phyloP scores from a whole-genome alignment of 1,140 invertebrate genomes.

The Thaumatotibia leucotreta region DNA sequence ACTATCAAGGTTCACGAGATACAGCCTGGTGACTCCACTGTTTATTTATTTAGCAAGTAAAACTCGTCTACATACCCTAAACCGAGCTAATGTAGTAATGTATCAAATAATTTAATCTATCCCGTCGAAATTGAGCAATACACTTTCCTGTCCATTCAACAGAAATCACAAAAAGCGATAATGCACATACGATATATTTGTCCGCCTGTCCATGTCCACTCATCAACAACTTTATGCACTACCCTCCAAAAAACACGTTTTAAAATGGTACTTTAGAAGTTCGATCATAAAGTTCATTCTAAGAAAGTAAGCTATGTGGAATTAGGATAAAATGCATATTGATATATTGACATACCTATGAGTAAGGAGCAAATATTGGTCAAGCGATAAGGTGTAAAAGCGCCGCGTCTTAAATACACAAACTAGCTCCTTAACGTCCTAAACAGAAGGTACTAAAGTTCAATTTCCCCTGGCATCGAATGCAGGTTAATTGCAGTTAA shows the following conservation, averaged over 20 bases:
- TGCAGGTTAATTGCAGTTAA: slow-evolving; percentile 9
- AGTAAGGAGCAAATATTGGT: slow-evolving; percentile 6
- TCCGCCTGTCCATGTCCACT: not conserved
- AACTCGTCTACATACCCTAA: not conserved
- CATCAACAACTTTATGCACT: not conserved
- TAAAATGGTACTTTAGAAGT: not conserved
- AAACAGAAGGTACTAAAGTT: not conserved
- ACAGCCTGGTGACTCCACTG: too few species aligned
- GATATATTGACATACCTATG: slow-evolving; percentile 5
- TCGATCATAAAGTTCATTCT: not conserved
- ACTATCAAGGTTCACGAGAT: too few species aligned
- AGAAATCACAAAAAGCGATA: slow-evolving; percentile 12
- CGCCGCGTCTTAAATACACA: not conserved
- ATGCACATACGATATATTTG: slow-evolving; percentile 14
- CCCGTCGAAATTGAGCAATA: not conserved
- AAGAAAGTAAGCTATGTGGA: not conserved
- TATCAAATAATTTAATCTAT: slow-evolving; percentile 12
- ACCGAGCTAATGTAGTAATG: not conserved
- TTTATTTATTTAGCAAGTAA: not conserved
- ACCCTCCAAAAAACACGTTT: not conserved
- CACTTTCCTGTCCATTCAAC: slow-evolving; percentile 12
- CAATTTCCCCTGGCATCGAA: not conserved
- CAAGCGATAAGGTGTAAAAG: slow-evolving; percentile 5
- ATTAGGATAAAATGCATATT: not conserved
- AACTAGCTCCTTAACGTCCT: not conserved